phyloP scores from a whole-genome alignment of 2,888 invertebrate genomes.

The Andrena fulva region DNA sequence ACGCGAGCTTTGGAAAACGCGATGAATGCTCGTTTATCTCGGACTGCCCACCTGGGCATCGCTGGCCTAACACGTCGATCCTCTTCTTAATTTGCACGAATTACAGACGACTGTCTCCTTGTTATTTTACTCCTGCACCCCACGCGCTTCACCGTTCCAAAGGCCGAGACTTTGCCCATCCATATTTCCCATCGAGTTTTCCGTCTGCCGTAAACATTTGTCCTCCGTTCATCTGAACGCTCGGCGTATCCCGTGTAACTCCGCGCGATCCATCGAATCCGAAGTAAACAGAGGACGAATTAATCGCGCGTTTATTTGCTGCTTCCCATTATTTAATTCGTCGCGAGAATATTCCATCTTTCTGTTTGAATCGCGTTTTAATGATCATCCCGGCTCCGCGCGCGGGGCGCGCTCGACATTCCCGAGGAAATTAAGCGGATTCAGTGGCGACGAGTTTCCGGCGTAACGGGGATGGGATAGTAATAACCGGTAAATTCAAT shows the following conservation, averaged over 20 bases:
- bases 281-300: neutral
- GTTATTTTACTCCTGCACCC: neutral
- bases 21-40: no score
- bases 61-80: neutral
- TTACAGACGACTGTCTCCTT: neutral
- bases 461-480: conserved; percentile 5
- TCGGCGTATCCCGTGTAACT: neutral
- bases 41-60: no score
- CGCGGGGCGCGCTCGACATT: neutral
- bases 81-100: neutral
- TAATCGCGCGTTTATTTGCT: neutral
- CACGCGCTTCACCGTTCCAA: neutral
- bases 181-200: neutral
- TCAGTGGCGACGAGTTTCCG: neutral
- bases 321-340: neutral
- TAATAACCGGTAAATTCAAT: conserved; percentile 31
- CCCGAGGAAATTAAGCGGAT: conserved; percentile 2
- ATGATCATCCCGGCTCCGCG: neutral
- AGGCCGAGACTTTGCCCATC: neutral
- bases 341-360: neutral
- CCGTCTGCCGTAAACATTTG: conserved; percentile 10
- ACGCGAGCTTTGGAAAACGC: no score
- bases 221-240: neutral
- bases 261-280: neutral
- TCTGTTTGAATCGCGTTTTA: neutral